Evolutionary conservation across 2,888 invertebrate species (phyloP).

Genomic region (Corbicula japonica): DNA sequence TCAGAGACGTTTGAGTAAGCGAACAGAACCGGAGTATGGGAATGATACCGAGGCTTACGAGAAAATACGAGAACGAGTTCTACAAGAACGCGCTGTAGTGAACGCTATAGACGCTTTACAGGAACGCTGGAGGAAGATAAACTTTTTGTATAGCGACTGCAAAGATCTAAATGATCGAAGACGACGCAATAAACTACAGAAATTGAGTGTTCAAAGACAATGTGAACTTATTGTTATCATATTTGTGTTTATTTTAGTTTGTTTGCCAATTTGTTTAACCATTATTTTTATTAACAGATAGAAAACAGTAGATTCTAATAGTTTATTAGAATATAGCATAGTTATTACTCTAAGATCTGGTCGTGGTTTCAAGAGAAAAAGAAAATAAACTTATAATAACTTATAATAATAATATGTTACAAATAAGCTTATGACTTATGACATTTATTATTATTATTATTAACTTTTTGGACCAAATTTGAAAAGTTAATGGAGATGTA

Average conservation of each 20-base stretch:
- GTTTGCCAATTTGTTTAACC: constrained; percentile 32
- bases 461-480: too few species aligned
- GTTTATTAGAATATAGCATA: too few species aligned
- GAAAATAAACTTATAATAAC: too few species aligned
- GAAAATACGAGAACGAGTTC: constrained; percentile 69
- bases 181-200: constrained; percentile 41
- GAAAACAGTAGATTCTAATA: too few species aligned
- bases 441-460: too few species aligned
- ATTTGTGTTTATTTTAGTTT: constrained; percentile 34
- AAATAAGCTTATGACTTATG: too few species aligned
- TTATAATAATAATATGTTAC: too few species aligned
- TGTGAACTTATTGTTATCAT: constrained; percentile 51
- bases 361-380: too few species aligned
- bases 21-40: constrained; percentile 68
- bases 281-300: constrained; percentile 25
- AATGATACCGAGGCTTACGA: constrained; percentile 71
- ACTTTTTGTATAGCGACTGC: constrained; percentile 78
- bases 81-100: constrained; percentile 69
- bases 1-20: constrained; percentile 57
- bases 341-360: too few species aligned
- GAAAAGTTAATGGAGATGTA: too few species aligned
- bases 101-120: constrained; percentile 74
- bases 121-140: constrained; percentile 78
- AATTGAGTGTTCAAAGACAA: constrained; percentile 47
- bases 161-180: constrained; percentile 67